Conservation (phyloP, 37 sponge, comb jelly and placozoan genomes). For the Oscarella lobularis region DNA sequence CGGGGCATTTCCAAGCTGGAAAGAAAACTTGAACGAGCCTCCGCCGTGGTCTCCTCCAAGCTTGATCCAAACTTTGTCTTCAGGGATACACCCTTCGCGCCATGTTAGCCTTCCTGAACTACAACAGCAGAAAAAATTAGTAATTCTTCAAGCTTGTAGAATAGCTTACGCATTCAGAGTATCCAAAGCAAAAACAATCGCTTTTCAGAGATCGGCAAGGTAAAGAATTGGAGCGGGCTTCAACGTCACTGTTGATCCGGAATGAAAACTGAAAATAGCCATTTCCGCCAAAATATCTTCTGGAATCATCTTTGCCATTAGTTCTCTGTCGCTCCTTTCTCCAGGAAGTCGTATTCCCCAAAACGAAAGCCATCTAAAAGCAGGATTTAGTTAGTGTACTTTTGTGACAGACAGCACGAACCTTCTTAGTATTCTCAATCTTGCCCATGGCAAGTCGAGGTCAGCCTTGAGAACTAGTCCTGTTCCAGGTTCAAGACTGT, state of each 20-base stretch:
- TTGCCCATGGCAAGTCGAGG: background rate
- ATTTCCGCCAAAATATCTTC: background rate
- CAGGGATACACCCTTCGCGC: background rate
- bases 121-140: background rate
- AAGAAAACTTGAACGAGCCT: background rate
- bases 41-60: background rate
- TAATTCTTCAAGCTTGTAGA: background rate
- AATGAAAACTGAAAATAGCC: background rate
- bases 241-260: too few relatives aligned
- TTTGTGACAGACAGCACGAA: background rate
- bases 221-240: too few relatives aligned
- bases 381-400: background rate
- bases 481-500: background rate
- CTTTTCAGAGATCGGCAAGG: background rate
- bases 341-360: background rate
- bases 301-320: background rate
- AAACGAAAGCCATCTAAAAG: background rate
- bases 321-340: background rate
- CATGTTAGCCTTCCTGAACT: background rate
- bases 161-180: background rate
- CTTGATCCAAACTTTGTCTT: background rate
- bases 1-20: background rate
- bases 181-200: background rate
- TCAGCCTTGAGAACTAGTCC: background rate
- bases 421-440: background rate